Percentiles rank a stretch among this genome's conserved stretches.
Evolutionary conservation across 2,113 vertebrate species (phyloP).

Genomic region (Pardalotus punctatus): DNA sequence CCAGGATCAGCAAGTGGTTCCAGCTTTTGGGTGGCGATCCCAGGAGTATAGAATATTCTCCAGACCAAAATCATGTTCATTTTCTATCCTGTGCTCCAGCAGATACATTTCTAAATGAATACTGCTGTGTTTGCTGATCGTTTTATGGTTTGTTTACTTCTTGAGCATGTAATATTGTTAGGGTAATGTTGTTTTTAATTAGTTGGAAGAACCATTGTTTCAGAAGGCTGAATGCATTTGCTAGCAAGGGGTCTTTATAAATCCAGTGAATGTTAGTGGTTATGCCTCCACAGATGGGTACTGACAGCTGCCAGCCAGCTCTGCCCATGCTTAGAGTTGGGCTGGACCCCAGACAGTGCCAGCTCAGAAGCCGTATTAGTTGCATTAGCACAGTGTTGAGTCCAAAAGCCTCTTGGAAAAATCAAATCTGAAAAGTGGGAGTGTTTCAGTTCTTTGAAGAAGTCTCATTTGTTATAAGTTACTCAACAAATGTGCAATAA

Average conservation of each 20-base stretch:
- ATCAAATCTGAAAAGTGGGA: background rate
- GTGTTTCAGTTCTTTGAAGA: background rate
- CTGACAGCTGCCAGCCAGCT: constrained; percentile 43
- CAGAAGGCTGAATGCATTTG: constrained; percentile 27
- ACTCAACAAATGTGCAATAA: background rate
- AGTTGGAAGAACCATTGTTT: constrained; percentile 50
- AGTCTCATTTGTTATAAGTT: background rate
- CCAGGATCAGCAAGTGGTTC: background rate
- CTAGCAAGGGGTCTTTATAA: constrained; percentile 11
- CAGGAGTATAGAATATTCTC: background rate
- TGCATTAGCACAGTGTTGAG: background rate
- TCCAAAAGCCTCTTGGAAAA: background rate
- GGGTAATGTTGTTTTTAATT: constrained; percentile 40
- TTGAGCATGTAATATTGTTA: constrained; percentile 16
- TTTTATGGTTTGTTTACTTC: constrained; percentile 58
- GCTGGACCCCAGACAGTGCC: background rate
- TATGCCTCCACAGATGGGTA: constrained; percentile 34
- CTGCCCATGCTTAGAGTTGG: background rate
- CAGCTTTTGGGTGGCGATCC: background rate
- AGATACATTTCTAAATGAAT: constrained; percentile 25
- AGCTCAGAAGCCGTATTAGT: background rate
- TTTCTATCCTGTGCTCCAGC: background rate
- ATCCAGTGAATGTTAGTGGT: background rate
- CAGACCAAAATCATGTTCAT: background rate
- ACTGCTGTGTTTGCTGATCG: constrained; percentile 25